Evolutionary conservation across 2,888 invertebrate species (phyloP), one percentile per base, ranked within the genome.

Genomic region (Patella caerulea): DNA sequence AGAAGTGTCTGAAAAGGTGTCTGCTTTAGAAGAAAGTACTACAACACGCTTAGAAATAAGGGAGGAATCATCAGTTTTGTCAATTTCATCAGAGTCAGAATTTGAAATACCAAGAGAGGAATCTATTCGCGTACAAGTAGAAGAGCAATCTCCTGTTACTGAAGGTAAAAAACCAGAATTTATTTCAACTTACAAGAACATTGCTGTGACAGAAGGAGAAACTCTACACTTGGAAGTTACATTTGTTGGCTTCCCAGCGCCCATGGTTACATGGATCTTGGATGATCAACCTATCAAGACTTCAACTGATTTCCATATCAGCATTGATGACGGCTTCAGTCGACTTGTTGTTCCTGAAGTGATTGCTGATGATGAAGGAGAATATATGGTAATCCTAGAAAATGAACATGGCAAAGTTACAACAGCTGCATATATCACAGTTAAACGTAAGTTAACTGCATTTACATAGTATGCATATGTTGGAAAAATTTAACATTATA

Each of bases 211-310:
- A 53, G 84, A 83, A 14, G 85, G 86, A n/a, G 83, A 85, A 29
- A 81, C 80, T 70, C 82, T 85, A 17, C 78, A 69, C 19, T 74
- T 88, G 15, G 83, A 84, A 71, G 87, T 87, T 73, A 83, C 82
- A 12, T 86, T 87, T 59, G 81, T 83, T 17, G 88, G 87, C 24
- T 79, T 83, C 53, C 89, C 89, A 45, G 79, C 82, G 15, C 88
- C 88, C 2, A 74, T 75, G 24, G 90, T 92, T 83, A 88, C 88
- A 15, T 92, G 92, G 92, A 90, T 89, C 80, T 86, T 91, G 71
- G 91, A 94, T 83, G 94, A 94, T 7, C 92, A 94, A 59, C 85
- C 77, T 94, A 94, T 74, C 92, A 94, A 55, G 94, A 76, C 80
- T 17, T 74, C 79, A 14, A 74, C 81, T 75, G 81, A 81, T 19